phyloP scores from a whole-genome alignment of 2,797 vertebrate genomes.

The Sebastes melanostomus region DNA sequence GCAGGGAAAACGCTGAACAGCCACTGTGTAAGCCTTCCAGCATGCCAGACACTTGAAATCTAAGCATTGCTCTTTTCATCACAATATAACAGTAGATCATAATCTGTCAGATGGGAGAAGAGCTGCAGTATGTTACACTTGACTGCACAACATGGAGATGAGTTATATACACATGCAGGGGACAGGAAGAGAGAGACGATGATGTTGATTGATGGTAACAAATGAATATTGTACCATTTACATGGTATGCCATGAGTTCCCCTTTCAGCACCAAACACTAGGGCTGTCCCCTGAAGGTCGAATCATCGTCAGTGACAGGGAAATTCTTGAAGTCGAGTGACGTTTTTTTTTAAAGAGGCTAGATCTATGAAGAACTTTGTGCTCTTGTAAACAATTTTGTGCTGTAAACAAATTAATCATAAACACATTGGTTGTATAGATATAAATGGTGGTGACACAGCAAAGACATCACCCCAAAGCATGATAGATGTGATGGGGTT shows the following conservation, averaged over 20 bases:
- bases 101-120: conserved; percentile 59
- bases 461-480: too few relatives aligned
- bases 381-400: too few relatives aligned
- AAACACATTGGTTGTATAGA: too few relatives aligned
- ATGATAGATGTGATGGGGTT: too few relatives aligned
- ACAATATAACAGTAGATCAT: conserved; percentile 57
- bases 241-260: background rate
- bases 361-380: too few relatives aligned
- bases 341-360: too few relatives aligned
- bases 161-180: conserved; percentile 20
- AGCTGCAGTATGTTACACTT: conserved; percentile 45
- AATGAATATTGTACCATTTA: conserved; percentile 26
- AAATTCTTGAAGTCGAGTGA: too few relatives aligned
- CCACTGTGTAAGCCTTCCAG: conserved; percentile 51
- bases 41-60: conserved; percentile 60
- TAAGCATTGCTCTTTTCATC: conserved; percentile 67
- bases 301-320: too few relatives aligned
- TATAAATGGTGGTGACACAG: too few relatives aligned
- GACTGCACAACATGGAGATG: conserved; percentile 58
- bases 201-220: conserved; percentile 12
- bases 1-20: conserved; percentile 61
- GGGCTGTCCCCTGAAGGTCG: too few relatives aligned
- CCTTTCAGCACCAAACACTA: background rate
- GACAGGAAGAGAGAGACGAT: background rate
- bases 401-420: too few relatives aligned